Evolutionary conservation across 2,888 invertebrate species (phyloP).

Genomic region (Cryptops parisi): DNA sequence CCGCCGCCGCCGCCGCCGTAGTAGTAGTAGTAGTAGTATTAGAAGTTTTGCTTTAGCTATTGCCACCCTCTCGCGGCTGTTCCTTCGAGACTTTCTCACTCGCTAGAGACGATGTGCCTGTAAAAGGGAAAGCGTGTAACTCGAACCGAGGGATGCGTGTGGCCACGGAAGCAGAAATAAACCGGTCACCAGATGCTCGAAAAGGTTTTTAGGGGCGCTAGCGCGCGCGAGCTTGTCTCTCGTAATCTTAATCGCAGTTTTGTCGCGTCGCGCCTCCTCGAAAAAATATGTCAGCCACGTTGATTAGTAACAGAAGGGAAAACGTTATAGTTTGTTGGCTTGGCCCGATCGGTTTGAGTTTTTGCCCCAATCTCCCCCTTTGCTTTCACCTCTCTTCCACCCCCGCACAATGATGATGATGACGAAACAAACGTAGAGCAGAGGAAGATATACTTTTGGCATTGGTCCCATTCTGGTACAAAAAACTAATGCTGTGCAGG

Average conservation of each 20-base stretch:
- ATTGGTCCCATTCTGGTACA: no score
- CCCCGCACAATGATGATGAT: no score
- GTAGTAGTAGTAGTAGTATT: no score
- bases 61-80: background rate
- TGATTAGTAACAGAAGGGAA: no score
- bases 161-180: slow-evolving; percentile 2
- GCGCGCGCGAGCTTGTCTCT: background rate
- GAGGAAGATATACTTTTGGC: no score
- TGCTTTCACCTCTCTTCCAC: background rate
- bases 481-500: no score
- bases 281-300: background rate
- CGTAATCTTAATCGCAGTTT: slow-evolving; percentile 1
- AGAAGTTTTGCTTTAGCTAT: background rate
- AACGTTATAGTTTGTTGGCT: no score
- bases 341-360: background rate
- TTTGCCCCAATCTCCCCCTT: background rate
- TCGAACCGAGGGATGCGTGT: background rate
- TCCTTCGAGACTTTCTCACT: background rate
- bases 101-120: background rate
- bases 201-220: no score
- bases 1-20: background rate
- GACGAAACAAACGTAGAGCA: no score
- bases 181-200: background rate
- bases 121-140: slow-evolving; percentile 5
- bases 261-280: background rate